Base-by-base conservation (phyloP, 1,140 invertebrate species). In the Pectinophora gossypiella region DNA sequence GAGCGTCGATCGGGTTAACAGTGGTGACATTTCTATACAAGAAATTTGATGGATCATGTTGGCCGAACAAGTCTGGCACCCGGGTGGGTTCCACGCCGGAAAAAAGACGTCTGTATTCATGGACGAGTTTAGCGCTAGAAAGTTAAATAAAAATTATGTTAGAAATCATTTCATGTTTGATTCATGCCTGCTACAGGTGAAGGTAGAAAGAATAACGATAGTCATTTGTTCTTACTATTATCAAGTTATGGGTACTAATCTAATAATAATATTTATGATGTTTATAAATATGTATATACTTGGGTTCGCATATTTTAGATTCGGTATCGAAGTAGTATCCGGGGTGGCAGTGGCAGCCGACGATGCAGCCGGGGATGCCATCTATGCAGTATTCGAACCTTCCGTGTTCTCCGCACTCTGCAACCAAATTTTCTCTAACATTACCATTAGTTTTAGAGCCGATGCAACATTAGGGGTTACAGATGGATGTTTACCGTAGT, bases 321-420 rank as follows among this genome's bases (percentile, higher is more conserved):
- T 81, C 76, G 0, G 79, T 83, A 40, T 85, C 82, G 48, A 85
- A 85, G 47, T 82, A 85, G 40, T 79, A 85, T 42, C 80, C 82
- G 0, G 82, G 82, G 36, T 82, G 74, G 38, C 83, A 83, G 35
- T 84, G 76, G 44, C 80, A 86, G 13, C 83, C 83, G 16, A 84
- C 51, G 2, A 86, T 63, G 19, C 80, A 84, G 1, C 74, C 82
- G 4, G 78, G 78, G 27, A 79, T 68, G 18, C 68, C 75, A 46
- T 84, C 76, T 18, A 84, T 75, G 53, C 82, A 85, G 45, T 85
- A 19, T 61, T 85, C 82, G 50, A 85, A 85, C 48, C 66, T 73
- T 6, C 82, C 82, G 40, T 85, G 75, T 9, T 64, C 56, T 7
- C 82, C 80, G 59, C 82, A 85, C 68, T 85, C 82, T 85, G 65